These are phyloP conservation scores for Peucedramus taeniatus DNA, from an alignment of 2,113 vertebrate genomes.

Conservation along the genomic window DNA sequence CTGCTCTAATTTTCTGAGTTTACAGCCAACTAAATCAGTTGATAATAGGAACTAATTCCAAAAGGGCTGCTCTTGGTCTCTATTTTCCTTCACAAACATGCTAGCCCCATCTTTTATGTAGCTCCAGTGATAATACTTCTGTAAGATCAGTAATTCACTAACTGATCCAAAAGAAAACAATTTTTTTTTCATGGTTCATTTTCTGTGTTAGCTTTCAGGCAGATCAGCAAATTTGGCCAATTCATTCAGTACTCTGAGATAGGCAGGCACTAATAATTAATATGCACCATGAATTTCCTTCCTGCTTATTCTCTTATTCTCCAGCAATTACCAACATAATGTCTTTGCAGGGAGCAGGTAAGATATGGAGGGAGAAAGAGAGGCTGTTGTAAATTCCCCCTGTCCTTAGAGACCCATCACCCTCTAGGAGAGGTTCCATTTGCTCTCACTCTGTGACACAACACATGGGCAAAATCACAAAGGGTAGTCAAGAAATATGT, in stretches of 20 bases:
- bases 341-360: background rate
- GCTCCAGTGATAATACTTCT: background rate
- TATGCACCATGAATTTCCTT: background rate
- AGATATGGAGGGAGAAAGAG: background rate
- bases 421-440: background rate
- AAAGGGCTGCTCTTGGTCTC: background rate
- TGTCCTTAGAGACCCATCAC: background rate
- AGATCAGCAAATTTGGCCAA: background rate
- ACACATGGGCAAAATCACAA: background rate
- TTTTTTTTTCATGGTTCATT: background rate
- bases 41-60: background rate
- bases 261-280: background rate
- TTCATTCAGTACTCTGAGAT: rapidly evolving
- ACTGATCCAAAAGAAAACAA: background rate
- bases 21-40: background rate
- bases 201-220: background rate
- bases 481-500: background rate
- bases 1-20: background rate
- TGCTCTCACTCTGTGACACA: background rate
- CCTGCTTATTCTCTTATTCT: background rate
- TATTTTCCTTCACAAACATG: background rate
- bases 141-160: background rate
- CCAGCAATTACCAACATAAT: background rate
- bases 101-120: background rate
- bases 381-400: background rate